Evolutionary conservation across 2,888 invertebrate genomes (phyloP).

Genomic region (Hipparchia semele): DNA sequence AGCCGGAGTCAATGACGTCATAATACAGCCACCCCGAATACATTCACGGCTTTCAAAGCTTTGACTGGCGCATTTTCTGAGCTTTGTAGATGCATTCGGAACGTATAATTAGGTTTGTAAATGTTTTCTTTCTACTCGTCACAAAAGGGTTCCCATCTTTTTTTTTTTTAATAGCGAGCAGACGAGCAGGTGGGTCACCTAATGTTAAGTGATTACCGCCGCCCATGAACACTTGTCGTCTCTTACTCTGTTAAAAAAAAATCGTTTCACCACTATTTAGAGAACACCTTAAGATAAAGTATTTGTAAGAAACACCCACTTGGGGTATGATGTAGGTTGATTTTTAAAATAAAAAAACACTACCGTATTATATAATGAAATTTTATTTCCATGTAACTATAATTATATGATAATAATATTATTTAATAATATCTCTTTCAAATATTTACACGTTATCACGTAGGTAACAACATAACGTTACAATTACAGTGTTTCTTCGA

Average conservation of each 20-base stretch:
- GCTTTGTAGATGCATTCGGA: constrained; percentile 9
- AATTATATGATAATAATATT: constrained; percentile 51
- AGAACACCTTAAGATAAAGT: not conserved
- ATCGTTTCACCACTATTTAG: no score
- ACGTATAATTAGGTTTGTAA: not conserved
- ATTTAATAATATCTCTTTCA: constrained; percentile 45
- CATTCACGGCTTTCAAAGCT: constrained; percentile 6
- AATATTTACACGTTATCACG: constrained; percentile 39
- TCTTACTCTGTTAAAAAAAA: no score
- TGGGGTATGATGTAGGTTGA: not conserved
- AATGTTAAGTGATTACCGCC: no score
- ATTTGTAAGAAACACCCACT: not conserved
- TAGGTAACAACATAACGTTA: constrained; percentile 60
- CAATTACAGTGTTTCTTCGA: constrained; percentile 48
- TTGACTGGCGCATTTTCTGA: constrained; percentile 2
- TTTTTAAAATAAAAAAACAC: constrained; percentile 44
- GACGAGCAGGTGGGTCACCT: no score
- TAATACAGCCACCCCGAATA: constrained; percentile 11
- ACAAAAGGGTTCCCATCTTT: no score
- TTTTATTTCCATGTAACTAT: constrained; percentile 75
- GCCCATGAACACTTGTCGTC: no score
- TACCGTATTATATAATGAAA: constrained; percentile 58
- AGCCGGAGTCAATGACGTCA: constrained; percentile 10
- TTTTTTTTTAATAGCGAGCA: no score
- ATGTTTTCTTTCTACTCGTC: not conserved